Conservation (phyloP, 2,113 vertebrate species). For the Hoplias malabaricus region DNA sequence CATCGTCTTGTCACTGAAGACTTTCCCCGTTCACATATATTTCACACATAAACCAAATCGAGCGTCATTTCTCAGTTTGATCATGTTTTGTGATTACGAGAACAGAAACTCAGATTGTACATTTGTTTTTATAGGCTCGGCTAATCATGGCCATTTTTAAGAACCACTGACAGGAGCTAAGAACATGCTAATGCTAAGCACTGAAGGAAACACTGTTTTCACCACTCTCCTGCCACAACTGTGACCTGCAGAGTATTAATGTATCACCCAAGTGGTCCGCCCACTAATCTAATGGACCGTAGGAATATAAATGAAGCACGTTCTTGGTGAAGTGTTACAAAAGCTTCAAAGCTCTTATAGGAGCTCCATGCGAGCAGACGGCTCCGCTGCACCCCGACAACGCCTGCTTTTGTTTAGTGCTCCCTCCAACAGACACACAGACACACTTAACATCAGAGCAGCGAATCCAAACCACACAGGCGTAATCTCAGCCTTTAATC, state of each 20-base stretch:
- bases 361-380: constrained; percentile 9
- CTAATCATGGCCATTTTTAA: too few relatives aligned
- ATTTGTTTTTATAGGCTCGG: too few relatives aligned
- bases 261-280: not conserved
- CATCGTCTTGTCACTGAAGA: too few relatives aligned
- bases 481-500: constrained; percentile 58
- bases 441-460: constrained; percentile 75
- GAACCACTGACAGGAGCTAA: not conserved
- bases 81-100: too few relatives aligned
- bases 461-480: constrained; percentile 68
- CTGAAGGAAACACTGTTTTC: not conserved
- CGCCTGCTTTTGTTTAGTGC: constrained; percentile 45
- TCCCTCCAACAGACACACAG: constrained; percentile 46
- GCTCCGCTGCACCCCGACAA: constrained; percentile 36
- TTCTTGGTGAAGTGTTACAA: not conserved
- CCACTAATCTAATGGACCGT: constrained; percentile 10
- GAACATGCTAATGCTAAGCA: not conserved
- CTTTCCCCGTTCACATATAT: too few relatives aligned
- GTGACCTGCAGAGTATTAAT: not conserved
- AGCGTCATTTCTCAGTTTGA: too few relatives aligned
- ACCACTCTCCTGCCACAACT: not conserved
- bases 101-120: too few relatives aligned
- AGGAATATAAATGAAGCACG: constrained; percentile 20
- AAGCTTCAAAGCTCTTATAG: constrained; percentile 41
- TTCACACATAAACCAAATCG: too few relatives aligned